Conservation (phyloP, 2,888 invertebrate genomes). For the Agonum fuliginosum region DNA sequence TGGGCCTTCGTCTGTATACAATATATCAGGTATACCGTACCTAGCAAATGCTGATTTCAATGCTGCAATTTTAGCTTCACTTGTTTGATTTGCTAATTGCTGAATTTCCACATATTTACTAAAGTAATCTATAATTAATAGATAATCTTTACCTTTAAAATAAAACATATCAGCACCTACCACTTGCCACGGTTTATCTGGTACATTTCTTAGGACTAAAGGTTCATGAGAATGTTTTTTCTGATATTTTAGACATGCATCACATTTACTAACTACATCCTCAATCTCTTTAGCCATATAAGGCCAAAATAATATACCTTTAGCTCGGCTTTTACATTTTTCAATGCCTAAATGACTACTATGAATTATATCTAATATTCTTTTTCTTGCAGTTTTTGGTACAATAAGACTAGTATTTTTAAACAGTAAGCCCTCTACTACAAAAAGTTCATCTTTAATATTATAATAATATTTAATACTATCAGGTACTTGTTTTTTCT, state of each 20-base stretch:
- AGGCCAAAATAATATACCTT: no score
- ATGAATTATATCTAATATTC: no score
- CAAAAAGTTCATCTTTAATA: slow-evolving; percentile 56
- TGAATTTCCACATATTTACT: slow-evolving; percentile 59
- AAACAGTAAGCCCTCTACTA: slow-evolving; percentile 60
- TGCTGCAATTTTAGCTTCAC: slow-evolving; percentile 33
- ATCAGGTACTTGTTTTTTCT: slow-evolving; percentile 54
- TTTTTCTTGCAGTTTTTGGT: no score
- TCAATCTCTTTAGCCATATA: no score
- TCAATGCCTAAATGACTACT: no score
- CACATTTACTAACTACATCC: no score
- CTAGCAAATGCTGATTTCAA: slow-evolving; percentile 31
- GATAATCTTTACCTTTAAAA: slow-evolving; percentile 37
- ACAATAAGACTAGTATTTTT: slow-evolving; percentile 60
- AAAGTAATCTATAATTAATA: slow-evolving; percentile 59
- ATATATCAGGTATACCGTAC: slow-evolving; percentile 62
- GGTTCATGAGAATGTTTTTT: slow-evolving; percentile 59
- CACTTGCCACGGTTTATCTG: slow-evolving; percentile 58
- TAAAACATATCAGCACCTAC: slow-evolving; percentile 58
- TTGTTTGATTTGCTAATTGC: slow-evolving; percentile 17
- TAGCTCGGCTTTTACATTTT: no score
- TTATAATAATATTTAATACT: slow-evolving; percentile 57
- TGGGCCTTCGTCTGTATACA: slow-evolving; percentile 63
- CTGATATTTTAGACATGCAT: no score
- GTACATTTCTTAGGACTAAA: slow-evolving; percentile 48